Evolutionary conservation across 2,888 invertebrate genomes (phyloP).

Genomic region (Myopa tessellatipennis): DNA sequence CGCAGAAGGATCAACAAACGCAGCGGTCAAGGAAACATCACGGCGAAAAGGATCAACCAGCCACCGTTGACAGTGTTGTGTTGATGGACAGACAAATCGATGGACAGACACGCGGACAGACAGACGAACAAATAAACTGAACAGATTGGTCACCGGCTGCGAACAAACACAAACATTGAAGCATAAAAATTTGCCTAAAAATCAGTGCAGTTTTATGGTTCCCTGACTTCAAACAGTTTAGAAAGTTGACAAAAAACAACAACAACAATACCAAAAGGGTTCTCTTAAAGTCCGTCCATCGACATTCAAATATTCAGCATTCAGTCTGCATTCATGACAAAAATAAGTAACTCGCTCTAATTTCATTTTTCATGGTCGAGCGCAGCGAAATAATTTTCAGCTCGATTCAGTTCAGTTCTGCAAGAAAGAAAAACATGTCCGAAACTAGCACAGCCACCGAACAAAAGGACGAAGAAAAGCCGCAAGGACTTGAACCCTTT

Average conservation of each 20-base stretch:
- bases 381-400: slow-evolving; percentile 1
- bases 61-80: too few species aligned
- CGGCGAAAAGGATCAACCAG: neutral
- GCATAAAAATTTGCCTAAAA: slow-evolving; percentile 29
- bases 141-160: too few species aligned
- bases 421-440: too few species aligned
- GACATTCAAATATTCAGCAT: too few species aligned
- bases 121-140: neutral
- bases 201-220: neutral
- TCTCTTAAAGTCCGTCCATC: neutral
- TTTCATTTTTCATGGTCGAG: slow-evolving; percentile 41
- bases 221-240: neutral
- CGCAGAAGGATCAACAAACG: neutral
- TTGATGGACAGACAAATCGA: neutral
- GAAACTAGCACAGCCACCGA: neutral
- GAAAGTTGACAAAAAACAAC: neutral
- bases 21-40: too few species aligned
- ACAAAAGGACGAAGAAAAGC: neutral
- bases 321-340: slow-evolving; percentile 45
- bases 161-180: neutral
- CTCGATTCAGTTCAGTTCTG: neutral
- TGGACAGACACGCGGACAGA: neutral
- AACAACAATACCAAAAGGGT: slow-evolving; percentile 7
- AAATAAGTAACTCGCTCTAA: slow-evolving; percentile 20
- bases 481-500: slow-evolving; percentile 18